Evolutionary conservation across 1,140 invertebrate species (phyloP).

Genomic region (Chrysomallon squamiferum): DNA sequence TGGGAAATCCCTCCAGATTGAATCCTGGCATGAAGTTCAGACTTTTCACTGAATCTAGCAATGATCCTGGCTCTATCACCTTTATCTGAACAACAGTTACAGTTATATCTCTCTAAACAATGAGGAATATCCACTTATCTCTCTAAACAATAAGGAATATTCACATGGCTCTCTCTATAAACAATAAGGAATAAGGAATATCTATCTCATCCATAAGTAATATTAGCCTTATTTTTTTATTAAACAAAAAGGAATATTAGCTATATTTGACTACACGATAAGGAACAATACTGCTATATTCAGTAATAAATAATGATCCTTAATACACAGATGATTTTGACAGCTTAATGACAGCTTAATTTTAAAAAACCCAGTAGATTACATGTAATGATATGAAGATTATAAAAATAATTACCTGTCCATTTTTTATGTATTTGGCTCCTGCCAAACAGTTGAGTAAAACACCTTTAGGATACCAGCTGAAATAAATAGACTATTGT

Average conservation of each 20-base stretch:
- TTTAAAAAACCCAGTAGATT: too few relatives aligned
- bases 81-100: constrained; percentile 62
- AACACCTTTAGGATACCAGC: constrained; percentile 91
- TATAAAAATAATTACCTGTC: constrained; percentile 22
- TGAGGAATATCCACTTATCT: not conserved
- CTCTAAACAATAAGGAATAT: not conserved
- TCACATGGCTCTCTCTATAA: too few relatives aligned
- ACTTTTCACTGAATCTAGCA: constrained; percentile 79
- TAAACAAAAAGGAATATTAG: too few relatives aligned
- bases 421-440: constrained; percentile 76
- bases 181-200: too few relatives aligned
- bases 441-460: constrained; percentile 86
- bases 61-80: constrained; percentile 84
- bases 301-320: too few relatives aligned
- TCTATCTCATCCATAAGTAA: too few relatives aligned
- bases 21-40: constrained; percentile 96
- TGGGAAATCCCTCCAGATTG: constrained; percentile 94
- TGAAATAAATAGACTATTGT: constrained; percentile 33
- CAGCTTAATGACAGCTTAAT: too few relatives aligned
- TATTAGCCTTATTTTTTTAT: too few relatives aligned
- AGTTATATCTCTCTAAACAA: not conserved
- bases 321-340: too few relatives aligned
- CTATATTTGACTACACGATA: too few relatives aligned
- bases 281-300: too few relatives aligned
- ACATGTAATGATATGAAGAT: too few relatives aligned